Evolutionary conservation across 1,140 invertebrate genomes (phyloP), one percentile per base, ranked within the genome.

Genomic region (Brachionus rotundiformis): DNA sequence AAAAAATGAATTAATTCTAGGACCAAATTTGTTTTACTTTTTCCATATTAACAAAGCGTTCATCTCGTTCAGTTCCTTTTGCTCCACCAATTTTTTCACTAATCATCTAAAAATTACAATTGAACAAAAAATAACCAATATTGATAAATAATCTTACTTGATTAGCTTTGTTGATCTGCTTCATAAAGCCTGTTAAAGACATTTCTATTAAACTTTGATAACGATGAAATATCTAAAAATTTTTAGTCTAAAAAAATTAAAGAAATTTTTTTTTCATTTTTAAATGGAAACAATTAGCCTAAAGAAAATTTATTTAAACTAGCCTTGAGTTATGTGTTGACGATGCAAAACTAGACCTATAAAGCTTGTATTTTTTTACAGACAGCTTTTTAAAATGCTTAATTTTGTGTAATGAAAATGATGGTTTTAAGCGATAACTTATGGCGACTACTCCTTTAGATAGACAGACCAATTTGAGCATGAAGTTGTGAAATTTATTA

Each of bases 31-130:
- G n/a, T n/a, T n/a, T n/a, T n/a, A 98, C 95, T 90, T 94, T 93
- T 91, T 99, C 98, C 96, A 99, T 98, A 87, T 98, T 95, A 89
- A 94, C 91, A 87, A 98, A 99, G 85, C 98, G 96, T 88, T 98
- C 92, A 89, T 98, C 96, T 83, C 99, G 91, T 90, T 98, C 98
- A 83, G 98, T 99, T 85, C 96, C 96, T 90, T 99, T 97, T 61
- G 96, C 97, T 86, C 96, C 96, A 44, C 97, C 98, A 92, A 99
- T 98, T 89, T 99, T 98, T 90, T 99, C 97, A 86, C 94, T 98
- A 91, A 99, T 93, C 91, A 98, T 98, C 95, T 99, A 90, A 82
- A 93, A 92, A 85, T 68, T 31, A 33, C 7, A 8, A 3, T 33
- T 31, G 5, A 68, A 11, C 29, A 33, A 68, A n/a, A 33, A 13